Evolutionary conservation across 2,797 vertebrate species (phyloP), one percentile per base, ranked within the genome.

Genomic region (Paratrypauchen microcephalus): DNA sequence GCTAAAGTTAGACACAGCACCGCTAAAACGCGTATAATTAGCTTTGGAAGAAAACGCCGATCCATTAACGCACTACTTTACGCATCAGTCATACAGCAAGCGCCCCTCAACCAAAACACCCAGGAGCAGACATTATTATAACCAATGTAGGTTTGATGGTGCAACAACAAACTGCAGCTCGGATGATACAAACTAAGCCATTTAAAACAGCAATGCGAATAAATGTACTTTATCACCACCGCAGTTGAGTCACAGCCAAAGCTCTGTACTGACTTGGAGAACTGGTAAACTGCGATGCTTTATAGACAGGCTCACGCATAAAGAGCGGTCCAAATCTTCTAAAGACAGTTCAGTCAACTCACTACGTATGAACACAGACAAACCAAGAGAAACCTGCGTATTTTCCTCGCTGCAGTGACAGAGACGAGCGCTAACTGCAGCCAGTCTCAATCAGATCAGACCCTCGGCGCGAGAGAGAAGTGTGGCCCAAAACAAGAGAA

Each of bases 11-110:
- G 69, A 79, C 70, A 65, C 66, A 63, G 66, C 63, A 73, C 67
- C 50, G 26, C 62, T 71, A 80, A 74, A 80, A 76, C 72, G 68
- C 70, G 62, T 77, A 71, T 84, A 82, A 86, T 88, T 78, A 74
- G 70, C 71, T 24, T 8, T 1, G 16, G 6, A 24, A 36, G 9
- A 39, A 57, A 68, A 36, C 52, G 7, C 4, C 23, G 68, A 62
- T 63, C 72, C 66, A 13, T 68, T 64, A 70, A 79, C 70, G 71
- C 63, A 73, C 21, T 61, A 78, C 65, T 73, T 78, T 36, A 30
- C 67, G 26, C 61, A 74, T 71, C 52, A 66, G 19, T 41, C 60
- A 70, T 23, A 50, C 71, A 77, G 63, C 76, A 64, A 71, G 80
- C 70, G 60, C 32, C 24, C 36, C 54, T 47, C 69, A 48, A 64